Evolutionary conservation across 2,797 vertebrate species (phyloP).

Genomic region (Crocidura indochinensis): DNA sequence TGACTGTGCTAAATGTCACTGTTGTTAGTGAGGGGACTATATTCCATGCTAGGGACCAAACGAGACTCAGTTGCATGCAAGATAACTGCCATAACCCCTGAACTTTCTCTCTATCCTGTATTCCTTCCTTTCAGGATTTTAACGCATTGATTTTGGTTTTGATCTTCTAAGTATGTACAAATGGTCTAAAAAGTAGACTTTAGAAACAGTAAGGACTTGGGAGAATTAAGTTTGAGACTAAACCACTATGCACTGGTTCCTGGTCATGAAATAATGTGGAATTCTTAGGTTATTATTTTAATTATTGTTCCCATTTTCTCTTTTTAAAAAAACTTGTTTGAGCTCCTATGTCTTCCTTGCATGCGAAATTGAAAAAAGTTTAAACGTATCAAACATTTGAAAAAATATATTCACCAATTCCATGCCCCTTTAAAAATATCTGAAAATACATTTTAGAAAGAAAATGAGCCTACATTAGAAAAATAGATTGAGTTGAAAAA

Average conservation of each 20-base stretch:
- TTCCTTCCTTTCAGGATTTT: background rate
- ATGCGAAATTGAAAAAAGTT: background rate
- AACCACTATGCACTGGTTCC: background rate
- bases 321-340: background rate
- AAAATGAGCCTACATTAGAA: background rate
- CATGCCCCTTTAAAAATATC: background rate
- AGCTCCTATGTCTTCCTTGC: background rate
- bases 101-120: background rate
- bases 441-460: background rate
- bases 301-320: background rate
- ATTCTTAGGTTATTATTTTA: background rate
- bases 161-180: background rate
- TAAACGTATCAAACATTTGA: background rate
- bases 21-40: too few species aligned
- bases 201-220: background rate
- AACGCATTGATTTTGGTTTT: background rate
- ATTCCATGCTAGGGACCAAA: too few species aligned
- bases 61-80: too few species aligned
- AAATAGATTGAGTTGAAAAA: constrained; percentile 43
- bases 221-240: background rate
- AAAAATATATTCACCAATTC: constrained; percentile 12
- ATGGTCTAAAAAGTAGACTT: fast-evolving
- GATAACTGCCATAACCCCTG: too few species aligned
- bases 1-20: too few species aligned
- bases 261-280: background rate